Evolutionary conservation across 2,888 invertebrate genomes (phyloP), one percentile per base, ranked within the genome.

Genomic region (Yponomeuta sedellus): DNA sequence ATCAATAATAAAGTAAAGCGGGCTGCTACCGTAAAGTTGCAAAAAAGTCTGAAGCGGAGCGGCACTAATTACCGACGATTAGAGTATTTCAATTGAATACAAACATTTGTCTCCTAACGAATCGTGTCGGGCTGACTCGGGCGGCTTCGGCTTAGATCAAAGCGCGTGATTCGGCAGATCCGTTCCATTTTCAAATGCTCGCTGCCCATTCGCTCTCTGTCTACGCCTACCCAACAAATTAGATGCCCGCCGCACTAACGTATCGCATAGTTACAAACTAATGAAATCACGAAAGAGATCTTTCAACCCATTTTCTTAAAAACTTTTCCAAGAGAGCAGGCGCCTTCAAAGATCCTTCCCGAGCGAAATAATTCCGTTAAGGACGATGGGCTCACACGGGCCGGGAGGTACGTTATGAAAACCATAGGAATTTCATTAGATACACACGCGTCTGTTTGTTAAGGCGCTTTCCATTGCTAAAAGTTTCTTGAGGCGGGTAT

Each of bases 401-500:
- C 25, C 28, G 12, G 58, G 59, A 65, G 86, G 84, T 86, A 88
- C 86, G 90, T 88, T 90, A 90, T 89, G 91, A 90, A 34, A 89
- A 91, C 91, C 91, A 89, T 90, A 88, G 90, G 91, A 91, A 91
- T 91, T 91, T 91, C 91, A 91, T 91, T 91, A 91, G 88, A 91
- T 90, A 91, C 90, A 91, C 90, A 89, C 91, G 88, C 86, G 90
- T 89, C 81, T 91, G 91, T 91, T 91, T 91, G 91, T 88, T 91
- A 91, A 91, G 91, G 88, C 89, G 90, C 90, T 90, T 91, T 90
- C 91, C 90, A 91, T 89, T 91, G 91, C 90, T 90, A 91, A 91
- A 91, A 91, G 91, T 91, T 91, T 91, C 91, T 91, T 91, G 90
- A 91, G 89, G 91, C 91, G 91, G 91, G 90, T 87, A 89, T 91